Evolutionary conservation across 2,797 vertebrate genomes (phyloP).

Genomic region (Erethizon dorsatum): DNA sequence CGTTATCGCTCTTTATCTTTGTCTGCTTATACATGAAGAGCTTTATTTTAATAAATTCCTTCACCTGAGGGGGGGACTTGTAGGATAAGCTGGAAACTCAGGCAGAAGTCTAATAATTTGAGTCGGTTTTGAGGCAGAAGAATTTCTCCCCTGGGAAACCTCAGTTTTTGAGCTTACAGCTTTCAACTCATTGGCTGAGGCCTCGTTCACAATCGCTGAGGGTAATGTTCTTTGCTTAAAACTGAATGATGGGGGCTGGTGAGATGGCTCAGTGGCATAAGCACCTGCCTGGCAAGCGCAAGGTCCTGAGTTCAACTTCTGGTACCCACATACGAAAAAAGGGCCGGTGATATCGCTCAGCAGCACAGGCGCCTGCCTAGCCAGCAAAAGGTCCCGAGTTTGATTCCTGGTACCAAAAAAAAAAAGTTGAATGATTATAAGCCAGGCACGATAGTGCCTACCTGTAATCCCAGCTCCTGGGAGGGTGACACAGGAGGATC

Average conservation of each 20-base stretch:
- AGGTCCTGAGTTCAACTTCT: too few species aligned
- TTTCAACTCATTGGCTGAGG: not conserved
- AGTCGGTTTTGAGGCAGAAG: not conserved
- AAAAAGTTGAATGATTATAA: not conserved
- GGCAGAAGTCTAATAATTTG: not conserved
- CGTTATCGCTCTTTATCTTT: not conserved
- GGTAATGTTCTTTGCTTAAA: not conserved
- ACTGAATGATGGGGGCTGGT: not conserved
- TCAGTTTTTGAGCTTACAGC: not conserved
- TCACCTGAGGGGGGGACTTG: not conserved
- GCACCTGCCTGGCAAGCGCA: too few species aligned
- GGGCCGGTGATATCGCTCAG: too few species aligned
- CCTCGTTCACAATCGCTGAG: not conserved
- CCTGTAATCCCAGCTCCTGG: not conserved
- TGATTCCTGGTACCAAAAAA: too few species aligned
- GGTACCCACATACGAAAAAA: too few species aligned
- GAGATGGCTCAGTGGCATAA: too few species aligned
- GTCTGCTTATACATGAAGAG: not conserved
- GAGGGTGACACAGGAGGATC: not conserved
- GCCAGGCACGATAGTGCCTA: not conserved
- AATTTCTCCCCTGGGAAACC: constrained; percentile 23
- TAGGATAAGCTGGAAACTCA: not conserved
- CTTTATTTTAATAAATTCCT: not conserved
- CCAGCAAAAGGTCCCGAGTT: too few species aligned
- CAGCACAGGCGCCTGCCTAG: too few species aligned